Evolutionary conservation across 2,888 invertebrate genomes (phyloP).

Genomic region (Malthinus seriepunctatus): DNA sequence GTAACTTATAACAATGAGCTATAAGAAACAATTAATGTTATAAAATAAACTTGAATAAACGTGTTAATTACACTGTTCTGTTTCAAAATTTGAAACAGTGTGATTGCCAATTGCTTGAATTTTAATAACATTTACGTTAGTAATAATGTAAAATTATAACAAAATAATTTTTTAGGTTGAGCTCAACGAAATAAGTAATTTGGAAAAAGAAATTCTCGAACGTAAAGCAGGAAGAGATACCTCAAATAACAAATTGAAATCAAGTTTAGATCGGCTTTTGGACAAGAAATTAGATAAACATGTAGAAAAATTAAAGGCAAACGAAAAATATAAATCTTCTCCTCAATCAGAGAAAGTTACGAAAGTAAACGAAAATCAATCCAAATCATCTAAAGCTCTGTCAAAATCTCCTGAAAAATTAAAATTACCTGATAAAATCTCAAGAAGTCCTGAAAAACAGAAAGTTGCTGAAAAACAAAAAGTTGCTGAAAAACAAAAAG

Average conservation of each 20-base stretch:
- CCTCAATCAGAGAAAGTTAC: constrained; percentile 18
- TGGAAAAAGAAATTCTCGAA: constrained; percentile 54
- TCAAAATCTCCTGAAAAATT: constrained; percentile 39
- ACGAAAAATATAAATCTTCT: constrained; percentile 31
- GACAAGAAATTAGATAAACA: constrained; percentile 45
- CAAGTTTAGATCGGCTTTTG: constrained; percentile 61
- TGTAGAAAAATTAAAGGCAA: constrained; percentile 32
- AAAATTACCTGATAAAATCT: constrained; percentile 27
- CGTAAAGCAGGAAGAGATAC: constrained; percentile 49
- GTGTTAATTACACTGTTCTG: too few species aligned
- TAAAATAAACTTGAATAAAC: too few species aligned
- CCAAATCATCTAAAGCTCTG: constrained; percentile 27
- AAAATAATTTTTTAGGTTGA: constrained; percentile 1
- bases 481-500: neutral
- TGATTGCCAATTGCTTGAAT: too few species aligned
- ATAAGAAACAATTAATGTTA: too few species aligned
- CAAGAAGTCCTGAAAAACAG: constrained; percentile 20
- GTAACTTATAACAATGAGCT: too few species aligned
- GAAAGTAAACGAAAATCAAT: constrained; percentile 11
- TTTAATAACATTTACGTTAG: too few species aligned
- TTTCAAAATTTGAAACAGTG: too few species aligned
- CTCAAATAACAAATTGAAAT: constrained; percentile 51
- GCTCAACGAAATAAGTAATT: constrained; percentile 36
- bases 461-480: neutral
- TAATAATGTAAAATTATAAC: too few species aligned